Evolutionary conservation across 2,888 invertebrate species (phyloP).

Genomic region (Macrosiphum euphorbiae): DNA sequence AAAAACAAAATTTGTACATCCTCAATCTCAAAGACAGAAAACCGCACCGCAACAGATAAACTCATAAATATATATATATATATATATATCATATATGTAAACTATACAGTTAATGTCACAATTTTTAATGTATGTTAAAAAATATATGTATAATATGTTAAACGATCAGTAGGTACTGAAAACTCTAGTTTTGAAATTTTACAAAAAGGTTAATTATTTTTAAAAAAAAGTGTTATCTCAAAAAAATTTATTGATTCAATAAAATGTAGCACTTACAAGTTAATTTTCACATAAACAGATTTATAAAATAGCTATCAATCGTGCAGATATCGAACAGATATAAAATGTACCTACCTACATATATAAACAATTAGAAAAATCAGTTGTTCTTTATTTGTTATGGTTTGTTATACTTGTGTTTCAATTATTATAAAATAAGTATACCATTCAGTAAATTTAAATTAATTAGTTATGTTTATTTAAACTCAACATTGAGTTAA

Average conservation of each 20-base stretch:
- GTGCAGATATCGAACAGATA: neutral
- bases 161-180: neutral
- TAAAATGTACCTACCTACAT: neutral
- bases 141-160: neutral
- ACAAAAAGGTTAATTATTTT: too few relatives aligned
- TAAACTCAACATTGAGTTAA: neutral
- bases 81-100: neutral
- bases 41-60: constrained; percentile 14
- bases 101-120: neutral
- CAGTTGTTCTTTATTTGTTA: neutral
- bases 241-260: too few relatives aligned
- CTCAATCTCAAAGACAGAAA: neutral
- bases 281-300: neutral
- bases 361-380: neutral
- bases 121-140: neutral
- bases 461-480: neutral
- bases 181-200: neutral
- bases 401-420: neutral
- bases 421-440: neutral
- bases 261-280: neutral
- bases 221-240: too few relatives aligned
- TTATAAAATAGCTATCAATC: neutral
- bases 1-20: neutral
- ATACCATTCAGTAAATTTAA: neutral
- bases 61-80: neutral